Base-by-base conservation (phyloP, 2,888 invertebrate species). In the Polyommatus icarus region DNA sequence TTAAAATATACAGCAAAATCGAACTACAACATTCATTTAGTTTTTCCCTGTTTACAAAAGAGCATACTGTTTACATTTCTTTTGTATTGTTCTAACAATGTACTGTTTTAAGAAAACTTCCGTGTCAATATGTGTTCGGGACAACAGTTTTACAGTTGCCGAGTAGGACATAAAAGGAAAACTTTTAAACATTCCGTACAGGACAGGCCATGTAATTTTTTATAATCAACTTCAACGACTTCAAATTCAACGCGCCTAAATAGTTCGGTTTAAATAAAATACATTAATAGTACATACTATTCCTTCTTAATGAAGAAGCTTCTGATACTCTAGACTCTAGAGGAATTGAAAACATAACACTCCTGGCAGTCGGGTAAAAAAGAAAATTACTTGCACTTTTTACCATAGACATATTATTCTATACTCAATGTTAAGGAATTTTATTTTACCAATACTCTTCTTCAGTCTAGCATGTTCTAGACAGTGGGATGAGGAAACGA, bases 41-140 rank as follows among this genome's bases (percentile, higher is more conserved):
- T 61, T 1, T n/a, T 59, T 12, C 10, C 24, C 1, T 46, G 46
- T 46, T 24, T 24, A 67, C 67, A 67, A 67, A 67, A 18, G 7
- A 67, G 12, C 29, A 67, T 54, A 54, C 4, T 67, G 29, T 29
- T 20, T 61, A 61, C 67, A 12, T 29, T 67, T 67, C 29, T 32
- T 32, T 67, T 67, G 29, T 67, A 7, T 67, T 18, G 67, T 67
- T 29, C 29, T 18, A 67, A 67, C 67, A 67, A 67, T 18, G 67
- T 67, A 18, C 5, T 32, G 67, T 67, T 67, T 67, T 67, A 29
- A 67, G 29, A 32, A 67, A 32, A 67, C 67, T 67, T 67, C 67
- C 67, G 29, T 67, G 12, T 32, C 20, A 67, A 12, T 67, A 15
- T 29, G 32, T 67, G 29, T 18, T 10, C 24, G 10, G 20, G 10